Base-by-base conservation (phyloP, 2,113 vertebrate species). In the Falco punctatus region DNA sequence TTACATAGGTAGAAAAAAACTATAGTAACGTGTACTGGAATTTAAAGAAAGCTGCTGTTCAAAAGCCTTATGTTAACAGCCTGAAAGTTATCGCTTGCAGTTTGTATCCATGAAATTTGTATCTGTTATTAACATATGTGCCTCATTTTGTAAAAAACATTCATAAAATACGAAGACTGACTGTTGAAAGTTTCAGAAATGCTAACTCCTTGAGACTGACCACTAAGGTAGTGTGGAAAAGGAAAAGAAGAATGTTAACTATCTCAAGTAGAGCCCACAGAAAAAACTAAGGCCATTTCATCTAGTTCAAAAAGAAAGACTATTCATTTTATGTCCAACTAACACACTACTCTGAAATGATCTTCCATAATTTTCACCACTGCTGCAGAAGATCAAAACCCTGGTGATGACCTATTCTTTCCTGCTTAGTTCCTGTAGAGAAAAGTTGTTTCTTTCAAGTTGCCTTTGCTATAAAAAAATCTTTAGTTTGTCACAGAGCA, bases 231-330 rank as follows among this genome's bases (percentile, higher is more conserved):
- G 51, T 24, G 16, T 10, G 30, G 21, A 23, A 82, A 73, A 79
- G 23, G 17, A 75, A 49, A 64, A 38, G 67, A 58, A 70, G 82
- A 27, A 18, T 33, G 38, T 81, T 26, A 19, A 49, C 27, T 73
- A 51, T 77, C 44, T 81, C 46, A 72, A 72, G 44, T 27, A 81
- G 14, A 87, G 26, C 15, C 15, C 9, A 62, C 15, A 86, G 44
- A 94, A 77, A 10, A 96, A 97, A 92, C 32, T 24, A 93, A 73
- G 65, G 38, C 20, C 72, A 61, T 49, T 95, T 88, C 4, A 66
- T 58, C 23, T 81, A 33, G 21, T 46, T 92, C 3, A 62, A 72
- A 97, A 95, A 49, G 28, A 58, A 73, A 92, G 80, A 83, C 46
- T 32, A 42, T 77, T 33, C 13, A 44, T 73, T 94, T 91, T 82